Base-by-base conservation (phyloP, 1,140 invertebrate genomes). In the Hyposmocoma kahamanoa region DNA sequence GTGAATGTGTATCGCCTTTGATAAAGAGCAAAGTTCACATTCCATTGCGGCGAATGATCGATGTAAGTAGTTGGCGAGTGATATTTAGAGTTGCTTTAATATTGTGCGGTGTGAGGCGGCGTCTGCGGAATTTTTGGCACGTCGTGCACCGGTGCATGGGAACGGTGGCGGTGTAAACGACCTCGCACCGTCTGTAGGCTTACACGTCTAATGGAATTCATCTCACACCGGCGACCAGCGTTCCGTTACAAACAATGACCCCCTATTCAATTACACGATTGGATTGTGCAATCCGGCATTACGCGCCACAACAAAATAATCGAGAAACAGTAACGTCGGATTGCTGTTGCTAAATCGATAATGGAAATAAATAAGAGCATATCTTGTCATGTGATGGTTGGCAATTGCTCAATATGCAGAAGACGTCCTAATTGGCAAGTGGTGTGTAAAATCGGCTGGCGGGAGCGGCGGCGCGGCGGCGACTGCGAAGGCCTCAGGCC, bases 171-270 rank as follows among this genome's bases (percentile, higher is more conserved):
- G 46, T 67, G 59, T 66, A 61, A 63, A 66, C 58, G 61, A 67
- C 53, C 56, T 55, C 22, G 32, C 49, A 53, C 51, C 56, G 62
- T 56, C 60, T 63, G 56, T 47, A n/a, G n/a, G n/a, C n/a, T n/a
- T 53, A 75, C 72, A 76, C 74, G 62, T 47, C 52, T 77, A 76
- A 76, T 77, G 62, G 63, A 71, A 80, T 80, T 80, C 76, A 72
- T 76, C 68, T 74, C 73, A 74, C 76, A 77, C 62, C 50, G 46
- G 53, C 43, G 50, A 54, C 42, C 47, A 63, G 56, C 55, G 61
- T 58, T 59, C 71, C 75, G 71, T 72, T 72, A 74, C 62, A 72
- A 61, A 67, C 65, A 68, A 67, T 72, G 67, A 67, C 60, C 65
- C 59, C 51, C 46, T 56, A 63, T 68, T 54, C 54, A 50, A 67